These are phyloP conservation scores for Eupristina koningsbergeri DNA, from an alignment of 1,140 invertebrate genomes.

Conservation along the genomic window DNA sequence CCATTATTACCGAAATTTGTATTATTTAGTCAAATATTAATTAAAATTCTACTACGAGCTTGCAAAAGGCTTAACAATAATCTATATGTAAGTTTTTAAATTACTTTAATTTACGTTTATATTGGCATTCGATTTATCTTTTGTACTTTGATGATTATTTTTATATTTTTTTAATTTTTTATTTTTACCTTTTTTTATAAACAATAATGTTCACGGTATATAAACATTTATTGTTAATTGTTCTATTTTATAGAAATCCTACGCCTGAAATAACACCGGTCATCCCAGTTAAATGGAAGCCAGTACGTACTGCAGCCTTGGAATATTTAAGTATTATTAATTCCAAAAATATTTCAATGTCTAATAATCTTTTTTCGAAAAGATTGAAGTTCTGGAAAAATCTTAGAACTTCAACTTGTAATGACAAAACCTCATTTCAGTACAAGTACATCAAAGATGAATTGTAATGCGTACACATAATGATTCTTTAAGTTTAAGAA, in stretches of 20 bases:
- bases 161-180: too few species aligned
- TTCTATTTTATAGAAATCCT: constrained; percentile 69
- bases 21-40: too few species aligned
- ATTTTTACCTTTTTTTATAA: too few species aligned
- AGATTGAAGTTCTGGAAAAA: constrained; percentile 71
- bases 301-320: constrained; percentile 65
- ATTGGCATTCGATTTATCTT: too few species aligned
- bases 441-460: constrained; percentile 27
- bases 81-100: too few species aligned
- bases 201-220: too few species aligned
- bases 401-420: constrained; percentile 55
- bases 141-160: too few species aligned
- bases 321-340: constrained; percentile 72
- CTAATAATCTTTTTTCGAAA: constrained; percentile 63
- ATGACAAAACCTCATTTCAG: constrained; percentile 1
- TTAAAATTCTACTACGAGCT: neutral
- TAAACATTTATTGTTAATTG: too few species aligned
- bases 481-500: too few species aligned
- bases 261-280: constrained; percentile 66
- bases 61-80: too few species aligned
- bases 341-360: constrained; percentile 64
- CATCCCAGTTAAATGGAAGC: constrained; percentile 71
- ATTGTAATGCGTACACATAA: neutral
- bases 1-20: too few species aligned
- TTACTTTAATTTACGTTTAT: too few species aligned